Conservation (phyloP, 2,113 vertebrate species). For the Microcebus tavaratra region DNA sequence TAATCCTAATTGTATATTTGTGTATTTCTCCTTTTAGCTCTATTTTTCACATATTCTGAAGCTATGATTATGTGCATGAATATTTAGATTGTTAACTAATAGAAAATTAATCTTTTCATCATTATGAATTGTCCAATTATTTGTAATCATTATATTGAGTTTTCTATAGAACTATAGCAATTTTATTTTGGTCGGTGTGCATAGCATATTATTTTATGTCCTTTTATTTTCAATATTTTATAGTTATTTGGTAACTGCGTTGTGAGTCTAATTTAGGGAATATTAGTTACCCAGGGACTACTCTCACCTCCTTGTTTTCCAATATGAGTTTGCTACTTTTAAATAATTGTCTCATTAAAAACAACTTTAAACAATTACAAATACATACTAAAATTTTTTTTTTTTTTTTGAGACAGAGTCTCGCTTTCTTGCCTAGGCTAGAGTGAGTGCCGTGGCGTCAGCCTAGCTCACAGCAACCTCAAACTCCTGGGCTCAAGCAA, state of each 20-base stretch:
- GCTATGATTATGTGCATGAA: neutral
- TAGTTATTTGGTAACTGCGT: neutral
- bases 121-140: neutral
- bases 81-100: neutral
- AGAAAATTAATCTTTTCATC: neutral
- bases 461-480: no score
- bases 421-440: no score
- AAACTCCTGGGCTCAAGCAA: no score
- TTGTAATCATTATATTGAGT: neutral
- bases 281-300: neutral
- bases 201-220: neutral
- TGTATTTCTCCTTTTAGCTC: neutral
- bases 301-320: neutral
- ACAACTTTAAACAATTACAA: neutral
- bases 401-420: no score
- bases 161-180: neutral
- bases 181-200: neutral
- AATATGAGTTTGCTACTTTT: neutral
- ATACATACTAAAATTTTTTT: neutral
- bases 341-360: neutral
- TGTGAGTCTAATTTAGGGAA: neutral
- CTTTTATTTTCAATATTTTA: constrained; percentile 15
- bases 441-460: no score
- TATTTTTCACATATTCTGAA: neutral
- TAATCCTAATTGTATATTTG: neutral